Base-by-base conservation (phyloP, 1,140 invertebrate genomes). In the Halictus rubicundus region DNA sequence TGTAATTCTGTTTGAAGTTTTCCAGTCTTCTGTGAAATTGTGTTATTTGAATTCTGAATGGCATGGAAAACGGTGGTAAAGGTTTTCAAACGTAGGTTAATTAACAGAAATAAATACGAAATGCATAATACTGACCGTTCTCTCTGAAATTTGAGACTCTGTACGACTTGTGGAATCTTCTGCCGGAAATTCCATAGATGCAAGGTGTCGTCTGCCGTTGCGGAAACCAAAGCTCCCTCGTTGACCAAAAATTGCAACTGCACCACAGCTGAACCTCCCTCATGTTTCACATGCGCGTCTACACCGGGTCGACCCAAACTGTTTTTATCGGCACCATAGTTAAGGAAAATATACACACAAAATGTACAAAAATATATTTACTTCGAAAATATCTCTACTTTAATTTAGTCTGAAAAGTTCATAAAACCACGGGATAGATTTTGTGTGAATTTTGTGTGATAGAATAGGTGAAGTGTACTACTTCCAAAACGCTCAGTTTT, bases 141-240 rank as follows among this genome's bases (percentile, higher is more conserved):
- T 92, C 98, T 95, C 93, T 99, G 97, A 93, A 99, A 99, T 93
- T 99, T 99, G 88, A 99, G 95, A 84, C 97, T 97, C 93, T 99
- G 98, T 78, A 99, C 96, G 89, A 99, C 95, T 93, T 98, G 98
- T 59, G 98, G 98, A 82, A 95, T 95, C 94, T 99, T 99, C 94
- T 99, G 98, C 81, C 98, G 94, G 93, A 98, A 98, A 94, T 97
- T 99, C 99, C 99, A 99, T 81, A 99, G 94, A 93, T 99, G 98
- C 65, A 99, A 93, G 82, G 96, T 96, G 93, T 99, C 98, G 93
- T 99, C 98, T 4, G 97, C 96, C 63, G 98, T 99, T 72, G 97
- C 97, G 7, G 98, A 98, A 73, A 99, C 96, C 61, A 99, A 94
- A 32, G 97, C 97, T 83, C 99, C 99, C 94, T 99, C 98, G 94